Percentiles rank a stretch among this genome's conserved stretches.
phyloP scores from a whole-genome alignment of 2,888 invertebrate species.

The Harmothoe impar region DNA sequence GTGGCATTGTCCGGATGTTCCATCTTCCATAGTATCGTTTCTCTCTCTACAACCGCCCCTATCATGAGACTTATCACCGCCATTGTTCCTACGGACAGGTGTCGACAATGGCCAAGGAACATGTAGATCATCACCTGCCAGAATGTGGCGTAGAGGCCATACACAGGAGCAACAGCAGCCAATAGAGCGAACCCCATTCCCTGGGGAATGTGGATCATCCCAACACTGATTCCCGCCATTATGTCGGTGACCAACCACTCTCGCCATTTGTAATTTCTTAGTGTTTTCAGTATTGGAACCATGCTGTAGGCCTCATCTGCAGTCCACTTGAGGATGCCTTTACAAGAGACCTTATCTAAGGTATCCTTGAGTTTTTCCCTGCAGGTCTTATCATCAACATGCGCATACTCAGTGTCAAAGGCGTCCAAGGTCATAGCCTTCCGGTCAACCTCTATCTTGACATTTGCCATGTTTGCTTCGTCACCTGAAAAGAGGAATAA shows the following conservation, averaged over 20 bases:
- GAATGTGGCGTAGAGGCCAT: slow-evolving; percentile 91
- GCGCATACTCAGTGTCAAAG: not conserved
- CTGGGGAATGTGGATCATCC: slow-evolving; percentile 67
- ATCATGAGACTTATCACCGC: slow-evolving; percentile 80
- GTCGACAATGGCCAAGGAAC: slow-evolving; percentile 92
- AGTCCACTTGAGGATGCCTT: not conserved
- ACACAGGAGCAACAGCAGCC: slow-evolving; percentile 83
- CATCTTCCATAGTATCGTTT: slow-evolving; percentile 21
- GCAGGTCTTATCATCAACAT: not conserved
- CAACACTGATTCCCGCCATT: slow-evolving; percentile 66
- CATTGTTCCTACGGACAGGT: slow-evolving; percentile 89
- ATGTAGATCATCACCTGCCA: slow-evolving; percentile 93
- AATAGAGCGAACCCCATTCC: slow-evolving; percentile 83
- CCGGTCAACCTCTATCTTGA: not conserved
- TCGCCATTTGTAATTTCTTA: slow-evolving; percentile 41
- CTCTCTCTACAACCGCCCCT: slow-evolving; percentile 72
- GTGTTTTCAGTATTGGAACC: slow-evolving; percentile 46
- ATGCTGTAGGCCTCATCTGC: not conserved
- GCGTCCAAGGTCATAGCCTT: not conserved
- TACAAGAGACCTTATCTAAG: not conserved
- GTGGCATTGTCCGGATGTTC: not conserved
- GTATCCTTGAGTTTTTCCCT: not conserved
- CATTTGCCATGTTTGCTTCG: not conserved
- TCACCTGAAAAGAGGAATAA: too few relatives aligned
- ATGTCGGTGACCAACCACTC: slow-evolving; percentile 59